A percentile compares a stretch with the other conserved stretches of the same genome.
Evolutionary conservation across 2,797 vertebrate genomes (phyloP).

Genomic region (Darevskia nairensis): DNA sequence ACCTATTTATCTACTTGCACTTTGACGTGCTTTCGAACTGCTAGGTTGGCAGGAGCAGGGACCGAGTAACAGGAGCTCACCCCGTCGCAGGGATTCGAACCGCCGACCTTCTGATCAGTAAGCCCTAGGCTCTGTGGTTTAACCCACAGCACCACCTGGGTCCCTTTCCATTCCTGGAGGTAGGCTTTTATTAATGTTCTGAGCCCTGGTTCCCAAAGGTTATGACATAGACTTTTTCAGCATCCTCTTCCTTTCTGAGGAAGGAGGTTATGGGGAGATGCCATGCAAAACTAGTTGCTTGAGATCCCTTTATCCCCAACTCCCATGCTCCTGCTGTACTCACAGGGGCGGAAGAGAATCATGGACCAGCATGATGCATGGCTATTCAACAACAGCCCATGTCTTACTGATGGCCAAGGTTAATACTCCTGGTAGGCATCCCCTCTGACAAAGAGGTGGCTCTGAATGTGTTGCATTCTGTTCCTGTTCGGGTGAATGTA

Average conservation of each 20-base stretch:
- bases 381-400: background rate
- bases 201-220: background rate
- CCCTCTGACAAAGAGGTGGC: background rate
- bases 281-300: background rate
- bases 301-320: background rate
- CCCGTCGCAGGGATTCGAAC: too few relatives aligned
- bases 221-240: background rate
- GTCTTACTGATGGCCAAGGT: background rate
- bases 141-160: too few relatives aligned
- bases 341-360: background rate
- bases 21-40: too few relatives aligned
- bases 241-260: background rate
- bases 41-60: too few relatives aligned
- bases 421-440: background rate
- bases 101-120: too few relatives aligned
- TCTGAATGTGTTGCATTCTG: background rate
- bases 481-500: background rate
- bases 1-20: too few relatives aligned
- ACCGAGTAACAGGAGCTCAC: too few relatives aligned
- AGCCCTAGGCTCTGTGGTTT: too few relatives aligned
- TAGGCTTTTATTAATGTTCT: background rate
- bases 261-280: background rate
- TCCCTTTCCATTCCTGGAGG: too few relatives aligned
- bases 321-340: too few relatives aligned
- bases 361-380: background rate